phyloP scores from a whole-genome alignment of 2,113 vertebrate genomes.

The Daphoenositta chrysoptera region DNA sequence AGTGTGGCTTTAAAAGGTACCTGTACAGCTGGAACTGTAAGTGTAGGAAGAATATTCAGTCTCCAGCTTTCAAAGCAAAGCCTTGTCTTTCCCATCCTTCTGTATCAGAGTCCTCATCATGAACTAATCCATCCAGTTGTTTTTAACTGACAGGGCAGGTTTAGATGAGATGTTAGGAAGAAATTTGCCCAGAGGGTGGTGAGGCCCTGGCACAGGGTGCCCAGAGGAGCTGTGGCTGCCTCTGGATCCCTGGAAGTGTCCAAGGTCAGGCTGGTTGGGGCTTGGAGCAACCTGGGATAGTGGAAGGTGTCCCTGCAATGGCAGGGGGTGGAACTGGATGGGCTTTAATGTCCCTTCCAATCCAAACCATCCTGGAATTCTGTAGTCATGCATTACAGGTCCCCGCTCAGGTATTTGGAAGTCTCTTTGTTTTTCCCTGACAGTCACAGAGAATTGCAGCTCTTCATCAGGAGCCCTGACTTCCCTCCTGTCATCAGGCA shows the following conservation, averaged over 20 bases:
- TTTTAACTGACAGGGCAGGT: background rate
- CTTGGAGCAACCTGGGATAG: accelerated
- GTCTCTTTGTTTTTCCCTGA: background rate
- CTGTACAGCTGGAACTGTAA: background rate
- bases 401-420: background rate
- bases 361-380: background rate
- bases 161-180: background rate
- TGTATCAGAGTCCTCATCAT: accelerated
- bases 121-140: background rate
- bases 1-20: background rate
- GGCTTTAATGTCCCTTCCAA: background rate
- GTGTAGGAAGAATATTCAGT: background rate
- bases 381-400: background rate
- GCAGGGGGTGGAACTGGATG: background rate
- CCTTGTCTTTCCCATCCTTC: background rate
- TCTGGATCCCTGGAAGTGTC: background rate
- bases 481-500: background rate
- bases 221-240: background rate
- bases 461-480: background rate
- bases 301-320: background rate
- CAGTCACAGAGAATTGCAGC: background rate
- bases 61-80: background rate
- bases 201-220: background rate
- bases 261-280: accelerated
- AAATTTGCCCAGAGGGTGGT: background rate